phyloP scores from a whole-genome alignment of 2,113 vertebrate species.

The Nerophis lumbriciformis region DNA sequence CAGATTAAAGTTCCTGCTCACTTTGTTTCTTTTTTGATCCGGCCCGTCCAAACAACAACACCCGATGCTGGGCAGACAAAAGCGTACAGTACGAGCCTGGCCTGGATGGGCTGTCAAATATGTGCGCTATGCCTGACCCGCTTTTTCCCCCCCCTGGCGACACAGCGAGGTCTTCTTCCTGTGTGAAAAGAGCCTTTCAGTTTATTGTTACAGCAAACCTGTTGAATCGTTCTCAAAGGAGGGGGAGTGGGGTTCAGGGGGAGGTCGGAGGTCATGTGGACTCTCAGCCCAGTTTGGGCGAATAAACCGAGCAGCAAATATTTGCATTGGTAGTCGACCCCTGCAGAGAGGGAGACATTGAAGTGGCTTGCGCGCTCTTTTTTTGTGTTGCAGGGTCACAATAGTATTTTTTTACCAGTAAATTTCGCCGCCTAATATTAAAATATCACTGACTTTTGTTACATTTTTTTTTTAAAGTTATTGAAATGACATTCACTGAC shows the following conservation, averaged over 20 bases:
- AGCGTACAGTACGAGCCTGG: constrained; percentile 41
- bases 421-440: too few relatives aligned
- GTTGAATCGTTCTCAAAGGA: constrained; percentile 41
- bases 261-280: constrained; percentile 53
- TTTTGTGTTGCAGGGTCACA: too few relatives aligned
- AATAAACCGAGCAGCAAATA: constrained; percentile 46
- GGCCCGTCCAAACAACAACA: constrained; percentile 7
- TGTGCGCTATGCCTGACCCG: constrained; percentile 61
- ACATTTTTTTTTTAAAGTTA: too few relatives aligned
- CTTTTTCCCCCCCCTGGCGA: constrained; percentile 48
- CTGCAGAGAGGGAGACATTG: constrained; percentile 20
- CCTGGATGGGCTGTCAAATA: constrained; percentile 48
- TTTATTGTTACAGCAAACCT: constrained; percentile 62
- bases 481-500: too few relatives aligned
- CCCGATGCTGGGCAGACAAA: constrained; percentile 24
- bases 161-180: constrained; percentile 27
- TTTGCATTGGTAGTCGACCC: constrained; percentile 36
- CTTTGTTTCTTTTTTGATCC: constrained; percentile 40
- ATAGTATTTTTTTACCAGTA: too few relatives aligned
- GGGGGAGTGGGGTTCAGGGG: constrained; percentile 43
- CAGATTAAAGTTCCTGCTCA: constrained; percentile 23
- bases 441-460: too few relatives aligned
- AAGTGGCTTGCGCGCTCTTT: neutral
- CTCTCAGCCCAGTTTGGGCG: constrained; percentile 33
- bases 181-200: constrained; percentile 26